A percentile compares a stretch with the other conserved stretches of the same genome.
phyloP scores from a whole-genome alignment of 2,113 vertebrate genomes.

The Rhinichthys klamathensis region DNA sequence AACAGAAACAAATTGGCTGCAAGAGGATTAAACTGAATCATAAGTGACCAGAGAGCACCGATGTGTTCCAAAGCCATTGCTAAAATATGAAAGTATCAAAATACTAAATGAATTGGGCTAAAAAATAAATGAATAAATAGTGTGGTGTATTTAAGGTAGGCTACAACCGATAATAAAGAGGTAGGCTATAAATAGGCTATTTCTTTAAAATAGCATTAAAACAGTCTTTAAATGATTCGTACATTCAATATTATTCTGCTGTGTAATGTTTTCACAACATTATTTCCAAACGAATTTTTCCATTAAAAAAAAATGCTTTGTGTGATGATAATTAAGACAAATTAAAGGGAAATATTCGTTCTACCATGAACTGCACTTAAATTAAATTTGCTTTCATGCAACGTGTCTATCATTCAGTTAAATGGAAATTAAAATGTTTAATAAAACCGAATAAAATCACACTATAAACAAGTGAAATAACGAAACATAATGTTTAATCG shows the following conservation, averaged over 20 bases:
- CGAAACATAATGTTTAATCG: slow-evolving; percentile 46
- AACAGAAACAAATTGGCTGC: neutral
- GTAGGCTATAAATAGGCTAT: neutral
- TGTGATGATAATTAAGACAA: neutral
- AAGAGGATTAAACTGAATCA: neutral
- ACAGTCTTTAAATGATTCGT: neutral
- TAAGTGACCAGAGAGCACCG: neutral
- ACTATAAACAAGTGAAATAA: neutral
- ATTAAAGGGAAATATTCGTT: neutral
- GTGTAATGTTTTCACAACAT: neutral
- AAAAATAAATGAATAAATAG: neutral
- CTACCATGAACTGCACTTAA: neutral
- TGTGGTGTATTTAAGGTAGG: neutral
- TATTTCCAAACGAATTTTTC: neutral
- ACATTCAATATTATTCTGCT: neutral
- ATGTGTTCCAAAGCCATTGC: neutral
- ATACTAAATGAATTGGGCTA: neutral
- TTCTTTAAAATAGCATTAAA: neutral
- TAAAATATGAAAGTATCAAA: neutral
- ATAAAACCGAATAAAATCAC: neutral
- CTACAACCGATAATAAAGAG: neutral
- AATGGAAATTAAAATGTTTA: neutral
- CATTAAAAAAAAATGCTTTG: neutral
- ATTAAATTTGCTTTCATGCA: neutral
- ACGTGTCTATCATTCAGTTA: neutral